Conservation (phyloP, 2,888 invertebrate genomes). For the Nomada lathburiana region DNA sequence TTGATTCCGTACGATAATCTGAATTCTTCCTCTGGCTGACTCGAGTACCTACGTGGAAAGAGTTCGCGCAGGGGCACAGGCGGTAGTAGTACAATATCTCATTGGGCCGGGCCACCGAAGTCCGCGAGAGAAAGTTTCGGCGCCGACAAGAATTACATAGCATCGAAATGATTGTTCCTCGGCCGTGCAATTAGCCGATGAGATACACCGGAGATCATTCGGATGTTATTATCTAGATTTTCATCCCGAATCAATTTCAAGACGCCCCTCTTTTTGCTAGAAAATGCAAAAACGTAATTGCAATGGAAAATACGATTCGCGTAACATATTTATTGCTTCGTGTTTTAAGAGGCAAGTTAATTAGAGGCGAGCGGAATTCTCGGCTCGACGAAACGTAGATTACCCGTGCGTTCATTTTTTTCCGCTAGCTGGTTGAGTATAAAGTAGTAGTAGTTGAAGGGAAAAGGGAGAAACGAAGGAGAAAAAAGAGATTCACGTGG, state of each 20-base stretch:
- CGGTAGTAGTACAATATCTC: conserved; percentile 44
- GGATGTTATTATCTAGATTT: too few relatives aligned
- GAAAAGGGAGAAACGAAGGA: background rate
- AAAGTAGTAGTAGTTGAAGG: background rate
- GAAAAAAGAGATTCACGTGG: background rate
- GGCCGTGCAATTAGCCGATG: conserved; percentile 3
- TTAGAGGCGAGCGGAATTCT: conserved; percentile 5
- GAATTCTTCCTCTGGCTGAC: background rate
- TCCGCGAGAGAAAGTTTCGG: conserved; percentile 56
- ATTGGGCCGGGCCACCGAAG: conserved; percentile 37
- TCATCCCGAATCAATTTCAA: too few relatives aligned
- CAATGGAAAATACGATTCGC: conserved; percentile 2
- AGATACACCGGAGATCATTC: too few relatives aligned
- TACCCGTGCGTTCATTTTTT: background rate
- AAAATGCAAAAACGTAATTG: background rate
- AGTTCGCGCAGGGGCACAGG: conserved; percentile 2
- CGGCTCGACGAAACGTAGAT: background rate
- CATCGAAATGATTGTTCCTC: conserved; percentile 34
- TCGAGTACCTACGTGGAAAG: conserved; percentile 19
- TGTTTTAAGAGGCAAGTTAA: too few relatives aligned
- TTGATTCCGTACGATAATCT: conserved; percentile 3
- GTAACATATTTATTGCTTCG: too few relatives aligned
- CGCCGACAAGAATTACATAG: conserved; percentile 37
- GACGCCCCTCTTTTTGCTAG: too few relatives aligned
- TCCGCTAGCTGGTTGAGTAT: background rate